Evolutionary conservation across 2,797 vertebrate genomes (phyloP).

Genomic region (Florisuga fusca): DNA sequence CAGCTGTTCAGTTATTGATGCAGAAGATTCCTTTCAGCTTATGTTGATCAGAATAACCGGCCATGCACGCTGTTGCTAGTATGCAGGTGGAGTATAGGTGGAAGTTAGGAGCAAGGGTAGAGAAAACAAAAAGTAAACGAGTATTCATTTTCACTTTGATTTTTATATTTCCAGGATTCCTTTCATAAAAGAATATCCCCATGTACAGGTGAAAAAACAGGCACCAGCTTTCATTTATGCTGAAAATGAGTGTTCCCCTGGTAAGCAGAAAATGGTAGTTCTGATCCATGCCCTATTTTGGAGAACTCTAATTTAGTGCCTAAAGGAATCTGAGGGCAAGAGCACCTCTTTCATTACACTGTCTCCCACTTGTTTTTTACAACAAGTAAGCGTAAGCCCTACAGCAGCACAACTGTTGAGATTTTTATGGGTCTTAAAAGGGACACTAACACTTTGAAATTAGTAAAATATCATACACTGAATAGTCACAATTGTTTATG

Average conservation of each 20-base stretch:
- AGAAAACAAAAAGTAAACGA: background rate
- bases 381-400: slow-evolving; percentile 49
- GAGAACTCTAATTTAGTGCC: slow-evolving; percentile 22
- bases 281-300: slow-evolving; percentile 37
- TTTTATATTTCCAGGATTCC: background rate
- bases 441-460: slow-evolving; percentile 12
- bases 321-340: slow-evolving; percentile 40
- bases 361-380: slow-evolving; percentile 59
- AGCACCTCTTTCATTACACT: slow-evolving; percentile 40
- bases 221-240: background rate
- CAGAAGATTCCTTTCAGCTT: background rate
- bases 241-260: slow-evolving; percentile 12
- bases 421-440: slow-evolving; percentile 54
- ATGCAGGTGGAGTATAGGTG: background rate
- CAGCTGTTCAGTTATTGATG: background rate
- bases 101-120: background rate
- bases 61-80: background rate
- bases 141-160: background rate
- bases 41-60: background rate
- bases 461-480: background rate
- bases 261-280: background rate
- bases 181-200: background rate
- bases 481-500: background rate
- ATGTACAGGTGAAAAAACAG: background rate
- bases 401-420: slow-evolving; percentile 38